These are phyloP conservation scores for Cantharis nigra DNA, from an alignment of 2,888 invertebrate species.

Conservation along the genomic window DNA sequence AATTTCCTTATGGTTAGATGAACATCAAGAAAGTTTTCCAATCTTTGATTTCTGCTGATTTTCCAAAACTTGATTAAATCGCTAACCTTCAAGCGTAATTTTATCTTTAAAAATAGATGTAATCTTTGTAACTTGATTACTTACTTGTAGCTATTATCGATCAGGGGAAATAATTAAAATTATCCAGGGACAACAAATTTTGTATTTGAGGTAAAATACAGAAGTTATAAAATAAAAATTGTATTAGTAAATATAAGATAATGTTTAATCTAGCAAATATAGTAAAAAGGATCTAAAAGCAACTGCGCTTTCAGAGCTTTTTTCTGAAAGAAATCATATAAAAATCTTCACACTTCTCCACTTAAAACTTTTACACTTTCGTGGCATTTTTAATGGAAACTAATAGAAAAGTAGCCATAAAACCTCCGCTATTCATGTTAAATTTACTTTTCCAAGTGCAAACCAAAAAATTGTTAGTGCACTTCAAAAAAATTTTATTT, in stretches of 20 bases:
- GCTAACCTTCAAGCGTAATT: neutral
- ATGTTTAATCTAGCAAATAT: neutral
- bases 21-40: neutral
- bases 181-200: neutral
- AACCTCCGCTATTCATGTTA: slow-evolving; percentile 17
- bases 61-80: neutral
- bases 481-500: neutral
- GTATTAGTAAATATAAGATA: neutral
- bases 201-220: neutral
- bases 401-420: slow-evolving; percentile 28
- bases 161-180: neutral
- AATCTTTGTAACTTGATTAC: neutral
- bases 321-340: slow-evolving; percentile 24
- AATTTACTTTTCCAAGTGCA: slow-evolving; percentile 21
- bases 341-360: slow-evolving; percentile 23
- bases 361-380: slow-evolving; percentile 23
- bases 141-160: neutral
- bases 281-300: neutral
- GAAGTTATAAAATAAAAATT: neutral
- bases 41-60: neutral
- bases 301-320: slow-evolving; percentile 15
- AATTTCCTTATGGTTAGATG: neutral
- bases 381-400: slow-evolving; percentile 28
- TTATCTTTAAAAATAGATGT: neutral
- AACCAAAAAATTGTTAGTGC: slow-evolving; percentile 9